Evolutionary conservation across 2,888 invertebrate genomes (phyloP).

Genomic region (Nematopogon swammerdamellus): DNA sequence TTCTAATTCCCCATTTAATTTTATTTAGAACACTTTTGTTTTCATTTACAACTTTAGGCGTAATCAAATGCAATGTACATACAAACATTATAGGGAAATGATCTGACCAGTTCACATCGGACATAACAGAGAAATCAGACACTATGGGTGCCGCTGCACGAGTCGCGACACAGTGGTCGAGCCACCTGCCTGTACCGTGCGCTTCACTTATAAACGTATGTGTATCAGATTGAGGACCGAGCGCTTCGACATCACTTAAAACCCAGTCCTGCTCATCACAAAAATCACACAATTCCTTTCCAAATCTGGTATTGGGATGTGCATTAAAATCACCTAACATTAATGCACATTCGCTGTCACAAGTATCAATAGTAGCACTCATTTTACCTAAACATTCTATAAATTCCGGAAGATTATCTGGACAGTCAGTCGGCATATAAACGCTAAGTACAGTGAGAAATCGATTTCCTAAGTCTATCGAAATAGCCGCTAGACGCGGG

Average conservation of each 20-base stretch:
- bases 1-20: too few relatives aligned
- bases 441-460: not conserved
- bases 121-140: too few relatives aligned
- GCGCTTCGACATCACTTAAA: not conserved
- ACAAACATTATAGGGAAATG: too few relatives aligned
- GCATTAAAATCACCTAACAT: slow-evolving; percentile 15
- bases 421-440: not conserved
- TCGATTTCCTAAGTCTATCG: not conserved
- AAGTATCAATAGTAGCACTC: slow-evolving; percentile 8
- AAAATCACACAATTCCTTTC: slow-evolving; percentile 9
- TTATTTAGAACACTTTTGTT: too few relatives aligned
- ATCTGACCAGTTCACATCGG: too few relatives aligned
- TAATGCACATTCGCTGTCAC: slow-evolving; percentile 9
- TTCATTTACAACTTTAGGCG: too few relatives aligned
- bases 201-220: too few relatives aligned
- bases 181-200: too few relatives aligned
- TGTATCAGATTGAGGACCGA: too few relatives aligned
- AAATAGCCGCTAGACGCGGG: not conserved
- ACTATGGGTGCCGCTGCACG: too few relatives aligned
- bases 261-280: slow-evolving; percentile 11
- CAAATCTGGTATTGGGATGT: slow-evolving; percentile 12
- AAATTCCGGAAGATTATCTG: not conserved
- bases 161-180: too few relatives aligned
- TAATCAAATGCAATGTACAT: too few relatives aligned
- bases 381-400: slow-evolving; percentile 1